Evolutionary conservation across 2,113 vertebrate genomes (phyloP), one percentile per base, ranked within the genome.

Genomic region (Meles meles): DNA sequence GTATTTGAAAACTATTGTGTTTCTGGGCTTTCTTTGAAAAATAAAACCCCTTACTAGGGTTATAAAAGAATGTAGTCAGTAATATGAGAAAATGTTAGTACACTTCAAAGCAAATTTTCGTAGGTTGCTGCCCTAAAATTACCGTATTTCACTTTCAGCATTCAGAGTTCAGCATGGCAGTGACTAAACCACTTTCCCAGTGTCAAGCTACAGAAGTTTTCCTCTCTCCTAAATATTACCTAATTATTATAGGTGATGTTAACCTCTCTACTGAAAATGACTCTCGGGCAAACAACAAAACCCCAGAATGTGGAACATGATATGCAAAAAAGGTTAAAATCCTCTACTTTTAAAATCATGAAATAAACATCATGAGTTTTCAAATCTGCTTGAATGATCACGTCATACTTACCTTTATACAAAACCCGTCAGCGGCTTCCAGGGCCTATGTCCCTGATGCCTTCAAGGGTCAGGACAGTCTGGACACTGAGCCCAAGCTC

Each of bases 1-100:
- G 20, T 88, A 86, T 77, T 83, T 87, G 76, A 61, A 80, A 93
- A 63, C 15, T 49, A 81, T 4, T 25, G 20, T 6, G 23, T 77
- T 71, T 90, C 63, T 86, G 27, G 39, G 55, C 37, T n/a, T n/a
- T 13, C 42, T 86, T 29, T 95, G 39, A 82, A 82, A 61, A 88
- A 44, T n/a, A 91, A 67, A 3, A 31, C 10, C 29, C 3, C 71
- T 88, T 55, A 63, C 21, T 80, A 79, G 42, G 80, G 11, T 49
- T 93, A 67, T 67, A 17, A 80, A 85, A 74, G n/a, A 81, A 93
- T 10, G 2, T 6, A 69, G 21, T 90, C 25, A 72, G 4, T 79
- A 91, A 96, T 52, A 80, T 0, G 10, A 59, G 17, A 95, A 96
- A 55, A 93, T 63, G 13, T n/a, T 82, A 96, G 81, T 61, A 65